Evolutionary conservation across 2,797 vertebrate species (phyloP).

Genomic region (Acomys russatus): DNA sequence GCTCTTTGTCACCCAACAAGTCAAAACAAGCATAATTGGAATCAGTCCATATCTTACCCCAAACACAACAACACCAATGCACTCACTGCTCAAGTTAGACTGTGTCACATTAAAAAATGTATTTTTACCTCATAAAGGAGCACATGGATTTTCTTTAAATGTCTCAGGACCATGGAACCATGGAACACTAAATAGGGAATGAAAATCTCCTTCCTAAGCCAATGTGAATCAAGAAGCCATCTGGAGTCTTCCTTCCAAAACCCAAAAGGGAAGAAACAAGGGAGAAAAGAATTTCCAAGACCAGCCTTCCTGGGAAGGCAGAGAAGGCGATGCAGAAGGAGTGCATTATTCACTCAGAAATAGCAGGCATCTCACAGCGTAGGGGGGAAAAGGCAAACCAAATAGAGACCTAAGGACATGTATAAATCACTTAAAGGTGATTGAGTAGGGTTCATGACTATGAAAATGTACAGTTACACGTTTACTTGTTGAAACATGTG

Average conservation of each 20-base stretch:
- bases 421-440: background rate
- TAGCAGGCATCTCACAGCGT: background rate
- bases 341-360: background rate
- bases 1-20: background rate
- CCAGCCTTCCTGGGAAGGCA: background rate
- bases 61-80: background rate
- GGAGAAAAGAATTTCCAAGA: background rate
- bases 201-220: background rate
- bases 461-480: background rate
- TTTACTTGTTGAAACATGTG: background rate
- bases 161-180: background rate
- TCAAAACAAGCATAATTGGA: background rate
- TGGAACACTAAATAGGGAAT: background rate
- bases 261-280: background rate
- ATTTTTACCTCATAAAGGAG: background rate
- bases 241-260: background rate
- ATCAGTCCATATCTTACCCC: background rate
- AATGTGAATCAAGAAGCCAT: background rate
- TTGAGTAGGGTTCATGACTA: background rate
- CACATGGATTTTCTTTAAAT: background rate
- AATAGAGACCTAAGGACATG: background rate
- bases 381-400: constrained; percentile 1
- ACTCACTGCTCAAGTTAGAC: background rate
- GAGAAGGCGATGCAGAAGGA: background rate
- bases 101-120: background rate